Evolutionary conservation across 37 sponge, comb jelly and placozoan species (phyloP), one percentile per base, ranked within the genome.

Genomic region (Halisarca cf. caerulea): DNA sequence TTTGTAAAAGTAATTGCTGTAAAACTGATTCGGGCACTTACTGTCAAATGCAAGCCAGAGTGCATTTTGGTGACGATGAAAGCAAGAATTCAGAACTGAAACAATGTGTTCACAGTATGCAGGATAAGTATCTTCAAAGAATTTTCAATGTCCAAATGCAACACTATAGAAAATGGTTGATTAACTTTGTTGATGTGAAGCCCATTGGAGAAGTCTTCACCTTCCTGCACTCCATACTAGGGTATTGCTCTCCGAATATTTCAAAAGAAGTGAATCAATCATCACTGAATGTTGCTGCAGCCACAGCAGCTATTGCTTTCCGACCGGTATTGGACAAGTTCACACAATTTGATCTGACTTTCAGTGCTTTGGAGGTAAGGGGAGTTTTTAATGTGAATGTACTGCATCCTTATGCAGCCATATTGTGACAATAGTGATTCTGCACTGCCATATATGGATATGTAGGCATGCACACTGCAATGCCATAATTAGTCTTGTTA

Each of bases 191-290:
- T 0, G 28, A 60, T 4, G 33, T 27, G 7, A 42, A 87, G 4
- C 75, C 92, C 2, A 44, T 81, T 36, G 66, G 66, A 8, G 59
- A 83, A 37, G 81, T 92, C 23, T 82, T 92, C 36, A 74, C 68
- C 0, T 92, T 88, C 72, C 83, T 92, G 20, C 92, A 92, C 62
- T 77, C 77, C 7, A 36, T 85, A 23, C 60, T 92, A 53, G 74
- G 80, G 45, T 92, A 86, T 66, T 92, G 92, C 70, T 23, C 55
- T 11, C 51, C 54, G 17, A 21, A 66, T 2, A 9, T 34, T 2
- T 28, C 66, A 20, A 64, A 42, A 9, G 80, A 80, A 5, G 79
- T 85, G 59, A 14, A 24, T 20, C 64, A 77, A 4, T 42, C 24
- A 14, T 36, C 58, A 0, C 25, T 59, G 35, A 68, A 45, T 20